Percentiles rank a stretch among this genome's conserved stretches.
Evolutionary conservation across 2,888 invertebrate genomes (phyloP).

Genomic region (Scaptomyza caliginosa): DNA sequence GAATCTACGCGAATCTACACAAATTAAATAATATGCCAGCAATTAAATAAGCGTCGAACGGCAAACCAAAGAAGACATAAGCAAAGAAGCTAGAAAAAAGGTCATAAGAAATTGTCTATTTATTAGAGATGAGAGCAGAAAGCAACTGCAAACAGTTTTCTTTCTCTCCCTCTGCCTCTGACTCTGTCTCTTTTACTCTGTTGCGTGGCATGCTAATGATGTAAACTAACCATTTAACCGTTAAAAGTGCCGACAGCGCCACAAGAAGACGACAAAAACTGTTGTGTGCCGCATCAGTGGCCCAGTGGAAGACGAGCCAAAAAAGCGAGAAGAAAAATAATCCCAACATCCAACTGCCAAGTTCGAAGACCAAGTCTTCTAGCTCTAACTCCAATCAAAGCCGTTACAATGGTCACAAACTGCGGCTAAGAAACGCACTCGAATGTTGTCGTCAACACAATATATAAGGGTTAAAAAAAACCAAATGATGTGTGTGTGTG

Average conservation of each 20-base stretch:
- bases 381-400: constrained; percentile 61
- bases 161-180: not conserved
- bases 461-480: constrained; percentile 56
- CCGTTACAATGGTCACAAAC: constrained; percentile 71
- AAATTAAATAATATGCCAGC: constrained; percentile 57
- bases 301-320: constrained; percentile 33
- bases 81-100: constrained; percentile 22
- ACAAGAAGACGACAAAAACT: constrained; percentile 40
- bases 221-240: constrained; percentile 76
- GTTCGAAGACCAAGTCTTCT: constrained; percentile 5
- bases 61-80: constrained; percentile 5
- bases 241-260: constrained; percentile 70
- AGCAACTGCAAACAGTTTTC: constrained; percentile 19
- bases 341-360: constrained; percentile 1
- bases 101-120: constrained; percentile 63
- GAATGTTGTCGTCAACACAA: constrained; percentile 25
- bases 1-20: constrained; percentile 36
- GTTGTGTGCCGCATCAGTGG: constrained; percentile 43
- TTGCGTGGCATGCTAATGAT: constrained; percentile 73
- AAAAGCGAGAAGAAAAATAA: constrained; percentile 26
- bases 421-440: constrained; percentile 61
- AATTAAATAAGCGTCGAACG: constrained; percentile 49
- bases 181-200: not conserved
- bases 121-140: constrained; percentile 51
- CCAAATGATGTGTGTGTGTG: constrained; percentile 10